phyloP scores from a whole-genome alignment of 2,888 invertebrate genomes.

The Melolontha melolontha region DNA sequence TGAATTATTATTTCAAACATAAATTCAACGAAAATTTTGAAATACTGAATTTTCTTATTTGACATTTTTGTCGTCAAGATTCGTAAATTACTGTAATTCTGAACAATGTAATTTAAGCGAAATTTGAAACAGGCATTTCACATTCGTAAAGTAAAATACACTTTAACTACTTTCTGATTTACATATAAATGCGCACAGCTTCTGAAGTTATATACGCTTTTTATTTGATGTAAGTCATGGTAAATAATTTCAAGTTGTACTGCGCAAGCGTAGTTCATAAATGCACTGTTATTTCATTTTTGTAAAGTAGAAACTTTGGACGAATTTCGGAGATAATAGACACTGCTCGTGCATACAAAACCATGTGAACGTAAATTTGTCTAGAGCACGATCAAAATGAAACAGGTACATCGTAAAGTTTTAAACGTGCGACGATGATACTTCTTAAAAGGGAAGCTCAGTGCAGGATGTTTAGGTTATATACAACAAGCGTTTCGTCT shows the following conservation, averaged over 20 bases:
- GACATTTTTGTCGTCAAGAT: neutral
- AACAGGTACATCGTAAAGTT: slow-evolving; percentile 18
- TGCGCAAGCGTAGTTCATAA: slow-evolving; percentile 1
- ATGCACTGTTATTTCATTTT: neutral
- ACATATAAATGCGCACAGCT: slow-evolving; percentile 32
- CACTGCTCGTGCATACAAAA: slow-evolving; percentile 10
- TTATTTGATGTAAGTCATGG: slow-evolving; percentile 25
- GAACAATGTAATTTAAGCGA: slow-evolving; percentile 30
- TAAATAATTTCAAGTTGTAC: slow-evolving; percentile 25
- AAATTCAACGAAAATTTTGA: no score
- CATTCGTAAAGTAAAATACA: slow-evolving; percentile 26
- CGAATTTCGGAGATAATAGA: slow-evolving; percentile 31
- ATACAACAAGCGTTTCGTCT: slow-evolving; percentile 1
- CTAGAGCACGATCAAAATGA: slow-evolving; percentile 5
- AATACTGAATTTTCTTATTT: neutral
- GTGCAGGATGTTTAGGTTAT: slow-evolving; percentile 11
- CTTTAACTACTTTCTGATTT: slow-evolving; percentile 26
- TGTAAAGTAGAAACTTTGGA: slow-evolving; percentile 3
- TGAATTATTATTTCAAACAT: no score
- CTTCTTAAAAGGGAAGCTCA: slow-evolving; percentile 6
- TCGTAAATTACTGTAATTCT: slow-evolving; percentile 2
- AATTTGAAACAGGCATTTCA: slow-evolving; percentile 25
- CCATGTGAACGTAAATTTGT: slow-evolving; percentile 23
- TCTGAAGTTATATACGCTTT: slow-evolving; percentile 15
- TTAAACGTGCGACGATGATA: slow-evolving; percentile 8